Base-by-base conservation (phyloP, 2,797 vertebrate genomes). In the Fistularia tabacaria region DNA sequence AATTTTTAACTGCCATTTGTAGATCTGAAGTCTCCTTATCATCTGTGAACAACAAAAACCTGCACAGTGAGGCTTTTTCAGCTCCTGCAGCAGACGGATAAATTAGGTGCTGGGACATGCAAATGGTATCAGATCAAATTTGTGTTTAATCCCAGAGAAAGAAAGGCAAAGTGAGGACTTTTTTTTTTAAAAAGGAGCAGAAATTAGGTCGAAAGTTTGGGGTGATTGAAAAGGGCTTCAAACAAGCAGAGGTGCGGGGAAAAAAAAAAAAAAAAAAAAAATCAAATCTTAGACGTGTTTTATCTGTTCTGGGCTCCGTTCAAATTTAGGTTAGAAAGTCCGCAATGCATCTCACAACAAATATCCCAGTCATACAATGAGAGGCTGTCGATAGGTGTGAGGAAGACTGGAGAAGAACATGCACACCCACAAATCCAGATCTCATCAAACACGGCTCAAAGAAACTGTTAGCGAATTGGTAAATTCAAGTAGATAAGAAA, bases 221-320 rank as follows among this genome's bases (percentile, higher is more conserved):
- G 46, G 46, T 9, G 69, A 77, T 42, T 66, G 78, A 76, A 78
- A 74, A 76, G 5, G 56, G 66, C 62, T 61, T 72, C 59, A 69
- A 70, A 68, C 36, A 6, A 48, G 52, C 52, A 3, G 42, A 36
- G 36, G 47, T 38, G 60, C 25, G 8, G 39, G 14, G 15, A 38
- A 7, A 42, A 40, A 54, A 57, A 67, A 61, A 15, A 38, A 7
- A 42, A 40, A 15, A 38, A 7, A 42, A 40, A 54, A 57, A 67
- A 61, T n/a, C 9, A 6, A 62, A 64, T 0, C 46, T n/a, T 38
- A 0, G 40, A 36, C 14, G 10, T 74, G 43, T 13, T 6, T 10
- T 13, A 45, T 68, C 69, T 59, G 38, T 52, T 44, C 36, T 12
- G 41, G 38, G 11, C 7, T 53, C 45, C 44, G 36, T 63, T 38